Base-by-base conservation (phyloP, 2,888 invertebrate genomes). In the Penaeus monodon region DNA sequence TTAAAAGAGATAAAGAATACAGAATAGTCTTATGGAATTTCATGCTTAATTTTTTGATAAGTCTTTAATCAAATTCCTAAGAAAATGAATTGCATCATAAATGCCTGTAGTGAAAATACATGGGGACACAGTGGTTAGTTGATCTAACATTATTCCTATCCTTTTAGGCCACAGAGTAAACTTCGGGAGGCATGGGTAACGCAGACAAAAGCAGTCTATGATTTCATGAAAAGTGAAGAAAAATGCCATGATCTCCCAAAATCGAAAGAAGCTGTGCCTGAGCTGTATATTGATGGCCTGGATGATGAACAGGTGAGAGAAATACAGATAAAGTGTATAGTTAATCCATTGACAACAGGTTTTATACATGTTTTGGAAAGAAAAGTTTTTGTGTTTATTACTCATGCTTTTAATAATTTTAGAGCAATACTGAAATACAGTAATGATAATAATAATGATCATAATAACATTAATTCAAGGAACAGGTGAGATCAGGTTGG, bases 281-380 rank as follows among this genome's bases (percentile, higher is more conserved):
- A 49, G 17, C 65, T 88, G 10, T 66, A 84, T 49, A 83, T 68
- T 66, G 85, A 85, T 79, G 85, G 80, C 63, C 83, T 88, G 57
- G 84, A 88, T 83, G 38, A 49, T 76, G 88, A 88, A 57, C 88
- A 88, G 86, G 88, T 88, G 27, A 78, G 64, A 38, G 33, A 17
- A 24, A 74, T 79, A 29, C 10, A 12, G 27, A 57, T 77, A 24
- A 78, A 78, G 20, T n/a, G 38, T 33, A 33, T 74, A 44, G 44
- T 74, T 29, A 38, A 74, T 1, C 73, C 29, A 29, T 68, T n/a
- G 10, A 68, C 22, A 68, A 17, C 17, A 68, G 20, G 24, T 24
- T 17, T 38, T 22, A 33, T 22, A 24, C 24, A 77, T 49, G 10
- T 49, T 38, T 29, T 76, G 8, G 24, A 33, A 17, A 1, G 24